A percentile compares a stretch with the other conserved stretches of the same genome.
These are phyloP conservation scores for Pseudococcus viburni DNA, from an alignment of 2,888 invertebrate genomes.

Conservation along the genomic window DNA sequence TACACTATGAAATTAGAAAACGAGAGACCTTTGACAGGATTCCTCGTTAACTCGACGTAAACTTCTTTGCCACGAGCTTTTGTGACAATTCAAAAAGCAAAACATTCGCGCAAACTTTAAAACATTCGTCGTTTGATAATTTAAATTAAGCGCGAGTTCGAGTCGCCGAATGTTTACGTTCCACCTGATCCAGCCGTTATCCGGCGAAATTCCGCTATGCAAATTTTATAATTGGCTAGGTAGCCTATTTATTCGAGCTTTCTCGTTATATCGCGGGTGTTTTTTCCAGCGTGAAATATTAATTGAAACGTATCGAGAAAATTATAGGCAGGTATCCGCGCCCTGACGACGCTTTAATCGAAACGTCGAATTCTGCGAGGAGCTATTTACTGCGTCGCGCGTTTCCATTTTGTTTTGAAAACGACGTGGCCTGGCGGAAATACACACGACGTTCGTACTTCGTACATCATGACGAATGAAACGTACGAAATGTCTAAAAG, in stretches of 20 bases:
- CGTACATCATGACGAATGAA: background rate
- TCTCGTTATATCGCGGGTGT: background rate
- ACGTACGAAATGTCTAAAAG: background rate
- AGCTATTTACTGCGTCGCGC: background rate
- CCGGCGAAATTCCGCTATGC: background rate
- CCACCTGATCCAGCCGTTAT: background rate
- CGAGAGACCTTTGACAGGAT: background rate
- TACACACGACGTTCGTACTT: background rate
- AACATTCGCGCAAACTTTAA: background rate
- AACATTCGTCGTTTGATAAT: background rate
- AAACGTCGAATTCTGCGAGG: no score
- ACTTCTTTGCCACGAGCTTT: background rate
- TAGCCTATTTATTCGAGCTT: background rate
- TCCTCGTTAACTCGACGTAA: background rate
- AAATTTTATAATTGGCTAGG: background rate
- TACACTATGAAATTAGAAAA: no score
- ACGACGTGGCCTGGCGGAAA: background rate
- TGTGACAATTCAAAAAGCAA: background rate
- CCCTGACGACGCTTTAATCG: no score
- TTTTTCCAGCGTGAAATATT: background rate
- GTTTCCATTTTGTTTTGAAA: background rate
- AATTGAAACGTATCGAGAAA: conserved; percentile 16
- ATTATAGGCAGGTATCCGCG: no score
- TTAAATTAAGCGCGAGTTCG: background rate
- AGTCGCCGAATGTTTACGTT: background rate